phyloP scores from a whole-genome alignment of 2,797 vertebrate genomes.

The Lepidocolaptes lacrymiger region DNA sequence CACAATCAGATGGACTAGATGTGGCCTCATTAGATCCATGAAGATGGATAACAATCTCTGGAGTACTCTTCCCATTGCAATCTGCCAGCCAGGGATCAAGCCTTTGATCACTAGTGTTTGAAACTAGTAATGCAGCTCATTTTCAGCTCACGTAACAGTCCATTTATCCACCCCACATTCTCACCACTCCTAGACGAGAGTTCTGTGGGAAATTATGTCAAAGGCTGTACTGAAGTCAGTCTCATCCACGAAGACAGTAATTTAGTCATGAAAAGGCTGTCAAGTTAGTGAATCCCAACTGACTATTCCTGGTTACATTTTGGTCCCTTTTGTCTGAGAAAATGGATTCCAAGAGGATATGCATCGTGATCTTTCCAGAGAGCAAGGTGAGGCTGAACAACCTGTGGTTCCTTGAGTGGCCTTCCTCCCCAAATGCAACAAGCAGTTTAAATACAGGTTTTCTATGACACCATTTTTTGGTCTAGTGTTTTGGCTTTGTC shows the following conservation, averaged over 20 bases:
- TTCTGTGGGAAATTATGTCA: background rate
- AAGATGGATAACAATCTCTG: background rate
- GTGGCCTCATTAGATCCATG: background rate
- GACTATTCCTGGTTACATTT: background rate
- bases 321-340: background rate
- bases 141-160: background rate
- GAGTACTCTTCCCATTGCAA: background rate
- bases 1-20: background rate
- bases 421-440: background rate
- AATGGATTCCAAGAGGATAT: background rate
- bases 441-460: background rate
- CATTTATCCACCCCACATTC: background rate
- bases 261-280: background rate
- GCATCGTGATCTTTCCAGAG: background rate
- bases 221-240: background rate
- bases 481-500: background rate
- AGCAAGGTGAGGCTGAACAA: background rate
- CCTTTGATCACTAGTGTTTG: background rate
- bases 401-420: fast-evolving
- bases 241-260: background rate
- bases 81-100: background rate
- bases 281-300: background rate
- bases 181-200: background rate
- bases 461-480: background rate
- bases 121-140: background rate